Evolutionary conservation across 2,797 vertebrate genomes (phyloP).

Genomic region (Myripristis murdjan): DNA sequence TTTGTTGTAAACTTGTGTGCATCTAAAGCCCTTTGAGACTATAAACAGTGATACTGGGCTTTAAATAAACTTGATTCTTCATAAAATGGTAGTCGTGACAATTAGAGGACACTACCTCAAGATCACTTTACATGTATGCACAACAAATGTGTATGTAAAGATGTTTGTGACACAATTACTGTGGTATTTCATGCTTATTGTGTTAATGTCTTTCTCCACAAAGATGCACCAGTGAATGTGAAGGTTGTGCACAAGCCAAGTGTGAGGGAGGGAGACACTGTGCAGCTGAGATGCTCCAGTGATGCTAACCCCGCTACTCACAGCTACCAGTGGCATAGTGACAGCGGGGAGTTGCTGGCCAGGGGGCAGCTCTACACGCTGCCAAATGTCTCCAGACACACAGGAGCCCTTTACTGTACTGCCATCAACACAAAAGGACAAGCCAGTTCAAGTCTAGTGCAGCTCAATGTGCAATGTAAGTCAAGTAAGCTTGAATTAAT

Average conservation of each 20-base stretch:
- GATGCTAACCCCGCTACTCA: constrained; percentile 71
- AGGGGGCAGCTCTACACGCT: constrained; percentile 38
- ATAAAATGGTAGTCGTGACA: no score
- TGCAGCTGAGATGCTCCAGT: constrained; percentile 70
- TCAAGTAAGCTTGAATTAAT: constrained; percentile 14
- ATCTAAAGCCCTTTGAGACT: no score
- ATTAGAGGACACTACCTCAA: no score
- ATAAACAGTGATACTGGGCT: no score
- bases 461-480: constrained; percentile 74
- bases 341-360: constrained; percentile 26
- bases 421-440: constrained; percentile 69
- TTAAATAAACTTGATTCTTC: no score
- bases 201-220: constrained; percentile 18
- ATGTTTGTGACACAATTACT: no score
- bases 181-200: neutral
- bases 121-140: no score
- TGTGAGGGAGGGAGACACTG: constrained; percentile 69
- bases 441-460: constrained; percentile 51
- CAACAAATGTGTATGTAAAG: no score
- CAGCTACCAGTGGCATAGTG: constrained; percentile 67
- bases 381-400: constrained; percentile 66
- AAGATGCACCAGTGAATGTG: constrained; percentile 75
- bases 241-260: constrained; percentile 38
- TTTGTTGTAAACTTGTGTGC: no score
- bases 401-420: constrained; percentile 65